Evolutionary conservation across 2,113 vertebrate species (phyloP).

Genomic region (Pseudolaguvia tuberculata): DNA sequence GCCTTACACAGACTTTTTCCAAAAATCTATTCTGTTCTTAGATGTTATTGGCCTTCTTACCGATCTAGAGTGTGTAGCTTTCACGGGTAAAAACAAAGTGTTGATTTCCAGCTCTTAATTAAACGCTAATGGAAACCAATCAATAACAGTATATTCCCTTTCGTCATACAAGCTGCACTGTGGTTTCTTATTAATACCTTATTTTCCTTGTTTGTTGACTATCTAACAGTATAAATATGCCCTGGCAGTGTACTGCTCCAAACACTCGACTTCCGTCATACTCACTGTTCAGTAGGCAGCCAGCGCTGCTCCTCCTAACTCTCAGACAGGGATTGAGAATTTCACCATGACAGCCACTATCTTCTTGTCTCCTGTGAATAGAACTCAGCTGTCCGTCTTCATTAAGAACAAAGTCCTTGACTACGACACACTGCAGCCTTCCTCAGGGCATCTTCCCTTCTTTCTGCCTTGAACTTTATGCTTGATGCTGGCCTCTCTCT

Average conservation of each 20-base stretch:
- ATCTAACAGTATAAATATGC: conserved; percentile 53
- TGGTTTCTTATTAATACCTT: conserved; percentile 34
- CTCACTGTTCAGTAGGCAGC: conserved; percentile 29
- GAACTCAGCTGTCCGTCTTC: conserved; percentile 61
- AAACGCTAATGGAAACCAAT: conserved; percentile 36
- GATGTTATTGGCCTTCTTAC: not conserved
- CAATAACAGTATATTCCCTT: conserved; percentile 21
- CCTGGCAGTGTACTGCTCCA: conserved; percentile 56
- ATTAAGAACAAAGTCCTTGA: conserved; percentile 51
- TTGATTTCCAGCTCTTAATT: conserved; percentile 30
- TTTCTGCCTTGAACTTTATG: conserved; percentile 1
- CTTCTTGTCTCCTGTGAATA: conserved; percentile 53
- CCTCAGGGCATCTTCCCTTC: conserved; percentile 27
- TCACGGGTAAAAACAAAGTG: conserved; percentile 25
- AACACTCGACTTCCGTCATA: conserved; percentile 33
- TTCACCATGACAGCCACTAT: conserved; percentile 50
- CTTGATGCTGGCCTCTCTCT: conserved; percentile 24
- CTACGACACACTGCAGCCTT: conserved; percentile 20
- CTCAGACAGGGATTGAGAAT: conserved; percentile 56
- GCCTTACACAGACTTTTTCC: not conserved
- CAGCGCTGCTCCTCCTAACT: conserved; percentile 28
- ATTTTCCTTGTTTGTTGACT: conserved; percentile 41
- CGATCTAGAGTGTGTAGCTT: not conserved
- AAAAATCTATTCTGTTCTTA: not conserved
- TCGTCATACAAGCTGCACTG: not conserved